Percentiles rank a stretch among this genome's conserved stretches.
These are phyloP conservation scores for Rhagium mordax DNA, from an alignment of 2,888 invertebrate species.

Conservation along the genomic window DNA sequence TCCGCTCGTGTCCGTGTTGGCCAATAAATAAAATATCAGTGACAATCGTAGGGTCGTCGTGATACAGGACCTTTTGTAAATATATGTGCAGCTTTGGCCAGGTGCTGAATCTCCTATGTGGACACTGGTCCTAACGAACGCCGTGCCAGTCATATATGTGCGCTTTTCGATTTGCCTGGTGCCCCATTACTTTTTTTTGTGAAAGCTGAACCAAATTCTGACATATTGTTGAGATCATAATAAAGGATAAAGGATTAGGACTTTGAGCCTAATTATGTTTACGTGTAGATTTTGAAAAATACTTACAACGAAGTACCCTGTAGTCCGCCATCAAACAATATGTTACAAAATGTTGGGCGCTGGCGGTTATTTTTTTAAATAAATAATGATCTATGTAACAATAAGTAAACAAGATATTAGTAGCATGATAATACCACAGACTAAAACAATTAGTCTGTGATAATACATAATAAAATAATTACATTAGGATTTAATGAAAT, in stretches of 20 bases:
- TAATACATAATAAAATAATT: too few relatives aligned
- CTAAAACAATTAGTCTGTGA: too few relatives aligned
- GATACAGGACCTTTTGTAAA: constrained; percentile 62
- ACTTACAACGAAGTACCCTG: neutral
- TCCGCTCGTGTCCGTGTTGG: constrained; percentile 58
- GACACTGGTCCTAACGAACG: constrained; percentile 52
- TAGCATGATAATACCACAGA: too few relatives aligned
- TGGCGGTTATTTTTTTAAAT: too few relatives aligned
- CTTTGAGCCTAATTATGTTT: neutral
- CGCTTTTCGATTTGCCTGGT: constrained; percentile 24
- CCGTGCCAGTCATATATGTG: constrained; percentile 45
- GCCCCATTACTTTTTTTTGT: constrained; percentile 23
- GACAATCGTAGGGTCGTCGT: constrained; percentile 65
- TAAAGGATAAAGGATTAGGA: constrained; percentile 26
- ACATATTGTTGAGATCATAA: constrained; percentile 3
- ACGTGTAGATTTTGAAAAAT: neutral
- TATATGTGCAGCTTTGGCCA: constrained; percentile 55
- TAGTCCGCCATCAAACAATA: too few relatives aligned
- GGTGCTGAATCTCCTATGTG: constrained; percentile 53
- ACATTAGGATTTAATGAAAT: too few relatives aligned
- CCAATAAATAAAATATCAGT: constrained; percentile 70
- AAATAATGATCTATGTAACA: too few relatives aligned
- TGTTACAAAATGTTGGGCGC: too few relatives aligned
- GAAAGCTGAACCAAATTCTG: constrained; percentile 16
- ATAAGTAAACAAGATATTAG: too few relatives aligned